Percentiles rank a stretch among this genome's conserved stretches.
Conservation (phyloP, 2,888 invertebrate genomes). For the Cynaeus angustus region DNA sequence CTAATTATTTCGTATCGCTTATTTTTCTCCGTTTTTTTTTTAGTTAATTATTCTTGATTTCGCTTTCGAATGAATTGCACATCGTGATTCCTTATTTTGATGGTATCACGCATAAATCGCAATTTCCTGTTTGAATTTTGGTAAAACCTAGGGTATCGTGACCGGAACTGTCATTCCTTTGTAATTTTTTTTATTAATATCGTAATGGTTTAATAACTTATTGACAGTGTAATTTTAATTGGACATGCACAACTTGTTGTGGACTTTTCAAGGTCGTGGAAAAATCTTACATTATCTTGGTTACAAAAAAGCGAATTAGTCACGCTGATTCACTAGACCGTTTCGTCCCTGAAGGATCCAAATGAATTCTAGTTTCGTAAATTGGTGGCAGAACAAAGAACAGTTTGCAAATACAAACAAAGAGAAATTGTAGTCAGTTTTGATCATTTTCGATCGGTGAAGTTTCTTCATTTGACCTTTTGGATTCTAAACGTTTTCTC, state of each 20-base stretch:
- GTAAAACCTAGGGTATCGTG: no score
- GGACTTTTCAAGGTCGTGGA: conserved; percentile 12
- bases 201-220: neutral
- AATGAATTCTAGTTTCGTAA: conserved; percentile 2
- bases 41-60: neutral
- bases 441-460: no score
- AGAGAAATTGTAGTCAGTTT: no score
- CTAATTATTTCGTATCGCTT: no score
- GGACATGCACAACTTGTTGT: neutral
- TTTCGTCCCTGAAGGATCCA: conserved; percentile 23
- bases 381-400: conserved; percentile 1
- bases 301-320: conserved; percentile 26
- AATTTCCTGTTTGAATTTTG: no score
- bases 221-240: neutral
- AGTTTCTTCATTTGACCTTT: neutral
- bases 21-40: neutral
- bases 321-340: conserved; percentile 31
- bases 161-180: no score
- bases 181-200: conserved; percentile 1
- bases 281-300: conserved; percentile 16
- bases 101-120: no score
- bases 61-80: no score
- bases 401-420: no score
- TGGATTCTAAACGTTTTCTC: no score
- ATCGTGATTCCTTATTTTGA: no score